A percentile compares a stretch with the other conserved stretches of the same genome.
These are phyloP conservation scores for Archips crataeganus DNA, from an alignment of 2,888 invertebrate genomes.

Conservation along the genomic window DNA sequence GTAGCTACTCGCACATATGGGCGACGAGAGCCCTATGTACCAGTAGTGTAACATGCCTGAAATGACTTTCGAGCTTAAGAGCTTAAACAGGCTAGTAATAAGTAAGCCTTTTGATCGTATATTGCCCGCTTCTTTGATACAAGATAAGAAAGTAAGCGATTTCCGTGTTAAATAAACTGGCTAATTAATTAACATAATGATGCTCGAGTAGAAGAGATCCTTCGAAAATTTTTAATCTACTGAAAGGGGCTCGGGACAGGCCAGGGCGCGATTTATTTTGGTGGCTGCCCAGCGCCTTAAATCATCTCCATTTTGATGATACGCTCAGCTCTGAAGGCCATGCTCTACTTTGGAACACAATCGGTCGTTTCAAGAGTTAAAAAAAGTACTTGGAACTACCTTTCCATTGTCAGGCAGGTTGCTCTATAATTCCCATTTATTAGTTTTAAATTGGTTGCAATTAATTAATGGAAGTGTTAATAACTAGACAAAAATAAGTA, in stretches of 20 bases:
- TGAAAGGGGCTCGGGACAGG: conserved; percentile 12
- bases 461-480: background rate
- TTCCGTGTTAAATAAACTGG: conserved; percentile 40
- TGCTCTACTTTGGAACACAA: background rate
- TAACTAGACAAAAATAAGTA: no score
- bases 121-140: background rate
- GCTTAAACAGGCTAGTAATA: background rate
- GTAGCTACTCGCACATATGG: no score
- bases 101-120: background rate
- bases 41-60: background rate
- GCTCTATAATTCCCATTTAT: background rate
- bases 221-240: conserved; percentile 36
- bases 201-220: conserved; percentile 26
- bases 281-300: conserved; percentile 1
- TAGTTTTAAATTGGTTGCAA: background rate
- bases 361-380: background rate
- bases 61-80: background rate
- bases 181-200: conserved; percentile 43
- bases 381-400: background rate
- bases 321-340: background rate
- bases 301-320: background rate
- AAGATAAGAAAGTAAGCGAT: conserved; percentile 29
- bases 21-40: background rate
- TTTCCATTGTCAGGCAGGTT: background rate
- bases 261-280: conserved; percentile 4